A percentile compares a stretch with the other conserved stretches of the same genome.
phyloP scores from a whole-genome alignment of 37 sponge, comb jelly and placozoan genomes.

The Halichondria panicea region DNA sequence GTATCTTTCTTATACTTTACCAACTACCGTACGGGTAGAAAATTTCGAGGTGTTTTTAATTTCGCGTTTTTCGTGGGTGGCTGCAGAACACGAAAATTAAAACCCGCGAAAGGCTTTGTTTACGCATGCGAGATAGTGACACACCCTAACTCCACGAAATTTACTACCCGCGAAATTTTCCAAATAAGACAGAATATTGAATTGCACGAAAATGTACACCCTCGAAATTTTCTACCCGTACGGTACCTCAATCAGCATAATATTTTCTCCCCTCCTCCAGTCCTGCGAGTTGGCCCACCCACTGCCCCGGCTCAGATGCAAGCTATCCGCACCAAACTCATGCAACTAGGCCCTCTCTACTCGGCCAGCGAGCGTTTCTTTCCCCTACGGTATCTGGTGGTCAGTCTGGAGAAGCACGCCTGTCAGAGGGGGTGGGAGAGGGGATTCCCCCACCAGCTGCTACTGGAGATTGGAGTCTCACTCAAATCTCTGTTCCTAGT shows the following conservation, averaged over 20 bases:
- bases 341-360: constrained; percentile 66
- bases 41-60: no score
- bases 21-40: no score
- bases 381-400: constrained; percentile 62
- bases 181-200: no score
- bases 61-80: no score
- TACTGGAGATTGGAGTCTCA: constrained; percentile 69
- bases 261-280: not conserved
- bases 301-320: constrained; percentile 17
- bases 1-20: no score
- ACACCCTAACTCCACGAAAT: no score
- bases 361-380: constrained; percentile 76
- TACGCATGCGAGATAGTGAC: no score
- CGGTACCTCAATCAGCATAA: not conserved
- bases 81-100: no score
- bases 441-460: constrained; percentile 28
- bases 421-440: constrained; percentile 55
- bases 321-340: constrained; percentile 40
- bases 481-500: constrained; percentile 44
- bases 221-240: not conserved
- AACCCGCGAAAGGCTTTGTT: no score
- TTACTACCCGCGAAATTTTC: no score
- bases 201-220: not conserved
- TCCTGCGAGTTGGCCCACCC: not conserved
- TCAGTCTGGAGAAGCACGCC: constrained; percentile 69